These are phyloP conservation scores for Pachydiplax longipennis DNA, from an alignment of 2,888 invertebrate species.

Conservation along the genomic window DNA sequence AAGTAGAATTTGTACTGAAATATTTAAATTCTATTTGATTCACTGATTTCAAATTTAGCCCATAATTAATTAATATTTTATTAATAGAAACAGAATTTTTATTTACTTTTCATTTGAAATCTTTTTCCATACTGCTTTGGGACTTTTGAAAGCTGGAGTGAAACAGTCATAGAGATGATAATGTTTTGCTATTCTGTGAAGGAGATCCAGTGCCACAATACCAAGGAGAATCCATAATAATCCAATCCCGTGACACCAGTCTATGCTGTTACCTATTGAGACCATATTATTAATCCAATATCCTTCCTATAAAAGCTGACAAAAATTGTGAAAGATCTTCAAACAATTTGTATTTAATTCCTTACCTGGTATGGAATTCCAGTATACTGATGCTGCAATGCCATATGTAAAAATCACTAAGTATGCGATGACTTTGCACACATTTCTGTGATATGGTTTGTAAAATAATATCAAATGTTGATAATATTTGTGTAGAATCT, in stretches of 20 bases:
- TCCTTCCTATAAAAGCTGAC: neutral
- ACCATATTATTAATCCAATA: neutral
- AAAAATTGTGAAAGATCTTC: neutral
- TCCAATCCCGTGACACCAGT: slow-evolving; percentile 74
- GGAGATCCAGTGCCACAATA: slow-evolving; percentile 68
- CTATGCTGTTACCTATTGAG: slow-evolving; percentile 48
- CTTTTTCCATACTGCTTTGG: slow-evolving; percentile 46
- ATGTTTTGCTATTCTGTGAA: slow-evolving; percentile 72
- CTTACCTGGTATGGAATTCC: neutral
- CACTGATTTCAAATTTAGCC: neutral
- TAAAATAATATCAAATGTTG: neutral
- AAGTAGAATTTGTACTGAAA: neutral
- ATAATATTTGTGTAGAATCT: neutral
- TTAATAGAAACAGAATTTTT: too few species aligned
- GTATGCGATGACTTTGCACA: neutral
- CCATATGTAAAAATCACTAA: slow-evolving; percentile 1
- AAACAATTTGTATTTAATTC: too few species aligned
- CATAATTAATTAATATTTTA: too few species aligned
- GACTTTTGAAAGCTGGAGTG: slow-evolving; percentile 51
- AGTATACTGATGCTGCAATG: neutral
- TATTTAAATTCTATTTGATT: neutral
- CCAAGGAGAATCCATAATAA: slow-evolving; percentile 71
- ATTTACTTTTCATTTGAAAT: slow-evolving; percentile 48
- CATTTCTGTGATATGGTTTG: neutral
- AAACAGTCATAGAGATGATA: slow-evolving; percentile 63